Evolutionary conservation across 2,888 invertebrate genomes (phyloP), one percentile per base, ranked within the genome.

Genomic region (Taenaris catops): DNA sequence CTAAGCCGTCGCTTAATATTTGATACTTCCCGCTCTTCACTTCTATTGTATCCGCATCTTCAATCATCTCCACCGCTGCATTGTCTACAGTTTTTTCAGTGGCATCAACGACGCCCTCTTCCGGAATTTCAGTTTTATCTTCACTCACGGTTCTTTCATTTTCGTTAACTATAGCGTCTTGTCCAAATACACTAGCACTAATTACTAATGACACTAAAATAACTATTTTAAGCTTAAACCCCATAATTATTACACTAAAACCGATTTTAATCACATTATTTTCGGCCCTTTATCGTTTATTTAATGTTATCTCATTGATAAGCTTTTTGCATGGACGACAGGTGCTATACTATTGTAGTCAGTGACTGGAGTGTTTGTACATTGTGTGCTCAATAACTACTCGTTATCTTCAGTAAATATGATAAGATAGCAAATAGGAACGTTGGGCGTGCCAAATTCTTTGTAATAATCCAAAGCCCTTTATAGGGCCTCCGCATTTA

Each of bases 391-490:
- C 61, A 62, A 58, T 73, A 79, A 81, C 80, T 78, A 63, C 58
- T 53, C 47, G 59, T 81, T 84, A 86, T 84, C 84, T 64, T 53
- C 47, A 47, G 44, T 50, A 71, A 71, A 72, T 69, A 70, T 68
- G 84, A 86, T 86, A 84, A 83, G 84, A 84, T 84, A 83, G 62
- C 53, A 71, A 83, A 81, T 76, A 80, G 76, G 79, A 71, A 63
- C 80, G 74, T 65, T 79, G 67, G 84, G 83, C 75, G 86, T 75
- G 84, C 86, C 84, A 81, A 84, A 86, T 84, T 84, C 80, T 83
- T 81, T 79, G 81, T 79, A 67, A 72, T 78, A 71, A 83, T 75
- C 75, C 53, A 53, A 41, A 58, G 66, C 60, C 62, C 66, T 38
- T 25, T 16, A 25, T 33, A 42, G 36, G 41, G 36, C 29, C 40